Conservation (phyloP, 2,888 invertebrate species). For the Slavum lentiscoides region DNA sequence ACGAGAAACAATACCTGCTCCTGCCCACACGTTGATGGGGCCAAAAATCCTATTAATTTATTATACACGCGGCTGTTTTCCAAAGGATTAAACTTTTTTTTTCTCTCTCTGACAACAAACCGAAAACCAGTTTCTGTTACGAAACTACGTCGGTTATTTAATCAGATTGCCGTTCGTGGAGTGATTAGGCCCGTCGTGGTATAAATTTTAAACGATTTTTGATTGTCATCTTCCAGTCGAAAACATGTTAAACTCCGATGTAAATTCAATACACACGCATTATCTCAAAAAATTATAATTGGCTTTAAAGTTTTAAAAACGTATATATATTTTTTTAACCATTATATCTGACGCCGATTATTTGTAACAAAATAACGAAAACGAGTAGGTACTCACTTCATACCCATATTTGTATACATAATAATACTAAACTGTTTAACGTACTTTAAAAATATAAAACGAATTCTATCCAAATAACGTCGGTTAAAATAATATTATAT, state of each 20-base stretch:
- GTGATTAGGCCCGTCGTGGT: conserved; percentile 26
- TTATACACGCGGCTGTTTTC: conserved; percentile 31
- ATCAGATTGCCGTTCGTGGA: conserved; percentile 36
- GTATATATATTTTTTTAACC: background rate
- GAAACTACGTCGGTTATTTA: conserved; percentile 21
- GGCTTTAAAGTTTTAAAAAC: background rate
- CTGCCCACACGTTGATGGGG: conserved; percentile 34
- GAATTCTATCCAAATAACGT: background rate
- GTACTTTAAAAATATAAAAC: background rate
- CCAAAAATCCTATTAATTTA: conserved; percentile 51
- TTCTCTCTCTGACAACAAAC: conserved; percentile 22
- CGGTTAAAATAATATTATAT: background rate
- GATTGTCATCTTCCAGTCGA: conserved; percentile 32
- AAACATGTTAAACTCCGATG: conserved; percentile 2
- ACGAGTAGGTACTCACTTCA: background rate
- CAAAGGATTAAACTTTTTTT: conserved; percentile 41
- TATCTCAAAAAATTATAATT: conserved; percentile 1
- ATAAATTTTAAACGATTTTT: conserved; percentile 38
- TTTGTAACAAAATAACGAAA: background rate
- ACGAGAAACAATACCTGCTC: conserved; percentile 38
- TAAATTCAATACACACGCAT: background rate
- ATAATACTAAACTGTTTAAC: background rate
- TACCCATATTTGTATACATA: background rate
- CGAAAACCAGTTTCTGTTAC: conserved; percentile 40
- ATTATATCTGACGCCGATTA: background rate